Evolutionary conservation across 2,888 invertebrate species (phyloP), one percentile per base, ranked within the genome.

Genomic region (Cantharis rufa): DNA sequence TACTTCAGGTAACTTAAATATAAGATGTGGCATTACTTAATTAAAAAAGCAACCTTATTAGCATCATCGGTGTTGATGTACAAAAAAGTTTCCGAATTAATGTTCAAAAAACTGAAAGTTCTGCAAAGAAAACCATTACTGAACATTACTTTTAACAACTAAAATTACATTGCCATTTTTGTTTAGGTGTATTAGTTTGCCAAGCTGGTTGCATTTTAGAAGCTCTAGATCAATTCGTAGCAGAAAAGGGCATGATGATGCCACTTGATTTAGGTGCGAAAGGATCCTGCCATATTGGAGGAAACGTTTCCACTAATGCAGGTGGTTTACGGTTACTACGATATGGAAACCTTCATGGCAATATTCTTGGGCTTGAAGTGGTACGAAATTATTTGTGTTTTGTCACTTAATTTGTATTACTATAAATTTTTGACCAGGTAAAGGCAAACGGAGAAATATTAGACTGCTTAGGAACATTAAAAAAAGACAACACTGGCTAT

Each of bases 401-500:
- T 48, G 1, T 11, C 11, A 15, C 15, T 21, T 16, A 3, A 61
- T 76, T 61, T 75, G 18, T 27, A 70, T 62, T 24, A 48, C 0
- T 70, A 68, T 62, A 15, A 9, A 15, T 15, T 1, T 69, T 63
- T 16, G 1, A 84, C 48, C 79, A 95, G 95, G 95, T 96, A 10
- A 91, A 93, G 87, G 95, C 97, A 0, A 92, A 95, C 86, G 98
- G 98, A 0, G 92, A 94, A 72, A 88, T 99, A 0, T 87, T 99
- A 28, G 94, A 98, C 86, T 93, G 96, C 77, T 90, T 99, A 86
- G 94, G 93, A 76, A 91, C 94, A 0, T 90, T 98, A 82, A 95
- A 97, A 86, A 99, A 99, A 87, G 98, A 99, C 87, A 99, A 99
- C 87, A 98, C 99, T 0, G 99, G 99, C 0, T 98, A 97, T 86